Conservation (phyloP, 2,113 vertebrate genomes). For the Oncorhynchus nerka region DNA sequence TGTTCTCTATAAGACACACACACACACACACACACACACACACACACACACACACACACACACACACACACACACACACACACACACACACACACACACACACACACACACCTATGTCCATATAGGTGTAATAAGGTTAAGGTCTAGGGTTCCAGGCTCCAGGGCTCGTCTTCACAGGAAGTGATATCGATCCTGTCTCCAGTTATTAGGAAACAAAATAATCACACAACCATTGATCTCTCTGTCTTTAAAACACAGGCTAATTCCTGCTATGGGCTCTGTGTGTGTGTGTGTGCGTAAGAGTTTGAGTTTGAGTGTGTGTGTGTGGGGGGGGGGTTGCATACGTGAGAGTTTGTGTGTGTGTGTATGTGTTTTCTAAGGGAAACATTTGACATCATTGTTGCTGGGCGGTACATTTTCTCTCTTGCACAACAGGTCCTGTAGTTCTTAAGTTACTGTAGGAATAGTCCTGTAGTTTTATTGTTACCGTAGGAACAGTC, state of each 20-base stretch:
- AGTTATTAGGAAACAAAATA: not conserved
- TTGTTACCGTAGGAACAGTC: too few species aligned
- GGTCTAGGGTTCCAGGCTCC: conserved; percentile 16
- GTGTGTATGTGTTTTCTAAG: too few species aligned
- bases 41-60: too few species aligned
- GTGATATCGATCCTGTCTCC: conserved; percentile 26
- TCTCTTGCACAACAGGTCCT: too few species aligned
- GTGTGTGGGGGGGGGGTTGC: fast-evolving
- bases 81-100: not conserved
- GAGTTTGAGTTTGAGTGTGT: too few species aligned
- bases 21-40: too few species aligned
- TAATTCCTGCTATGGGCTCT: not conserved
- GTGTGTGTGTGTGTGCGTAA: not conserved
- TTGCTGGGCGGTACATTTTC: too few species aligned
- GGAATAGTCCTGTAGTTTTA: too few species aligned
- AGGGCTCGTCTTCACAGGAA: conserved; percentile 47
- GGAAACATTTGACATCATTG: too few species aligned
- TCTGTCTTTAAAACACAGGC: not conserved
- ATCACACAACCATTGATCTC: conserved; percentile 21
- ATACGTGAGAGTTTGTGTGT: not conserved
- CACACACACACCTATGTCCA: conserved; percentile 33
- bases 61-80: not conserved
- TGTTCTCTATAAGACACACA: not conserved
- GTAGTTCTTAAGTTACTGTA: too few species aligned
- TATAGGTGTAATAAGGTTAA: conserved; percentile 31